Conservation (phyloP, 2,797 vertebrate species). For the Typhlichthys subterraneus region DNA sequence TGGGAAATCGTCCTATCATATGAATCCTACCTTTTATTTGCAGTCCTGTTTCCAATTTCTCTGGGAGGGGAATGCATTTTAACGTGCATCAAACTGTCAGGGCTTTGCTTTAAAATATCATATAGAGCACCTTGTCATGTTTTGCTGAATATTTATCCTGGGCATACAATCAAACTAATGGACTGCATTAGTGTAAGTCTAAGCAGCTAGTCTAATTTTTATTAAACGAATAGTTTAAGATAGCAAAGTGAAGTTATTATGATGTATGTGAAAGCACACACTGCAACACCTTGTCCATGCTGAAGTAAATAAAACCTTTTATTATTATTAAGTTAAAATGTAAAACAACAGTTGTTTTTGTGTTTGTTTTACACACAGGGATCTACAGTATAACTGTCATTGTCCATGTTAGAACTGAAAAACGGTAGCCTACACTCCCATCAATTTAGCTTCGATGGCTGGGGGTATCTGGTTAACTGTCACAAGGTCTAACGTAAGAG, state of each 20-base stretch:
- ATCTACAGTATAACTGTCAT: background rate
- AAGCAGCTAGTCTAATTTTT: too few species aligned
- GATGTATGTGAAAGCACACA: too few species aligned
- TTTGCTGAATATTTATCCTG: too few species aligned
- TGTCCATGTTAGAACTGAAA: slow-evolving; percentile 37
- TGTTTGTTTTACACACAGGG: background rate
- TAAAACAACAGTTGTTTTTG: background rate
- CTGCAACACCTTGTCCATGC: too few species aligned
- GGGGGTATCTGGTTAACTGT: slow-evolving; percentile 50
- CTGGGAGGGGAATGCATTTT: slow-evolving; percentile 32
- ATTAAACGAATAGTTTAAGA: too few species aligned
- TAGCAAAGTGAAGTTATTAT: too few species aligned
- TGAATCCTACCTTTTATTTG: slow-evolving; percentile 8
- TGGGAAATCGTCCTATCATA: slow-evolving; percentile 41
- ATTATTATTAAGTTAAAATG: too few species aligned
- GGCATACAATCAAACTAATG: too few species aligned
- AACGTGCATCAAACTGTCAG: slow-evolving; percentile 55
- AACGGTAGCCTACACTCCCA: slow-evolving; percentile 48
- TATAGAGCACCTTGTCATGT: too few species aligned
- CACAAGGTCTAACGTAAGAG: slow-evolving; percentile 14
- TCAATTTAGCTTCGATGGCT: slow-evolving; percentile 38
- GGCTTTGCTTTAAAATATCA: slow-evolving; percentile 14
- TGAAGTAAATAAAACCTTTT: too few species aligned
- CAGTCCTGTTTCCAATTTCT: slow-evolving; percentile 47
- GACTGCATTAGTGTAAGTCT: too few species aligned